These are phyloP conservation scores for Chrysocyon brachyurus DNA, from an alignment of 2,797 vertebrate species.

Conservation along the genomic window DNA sequence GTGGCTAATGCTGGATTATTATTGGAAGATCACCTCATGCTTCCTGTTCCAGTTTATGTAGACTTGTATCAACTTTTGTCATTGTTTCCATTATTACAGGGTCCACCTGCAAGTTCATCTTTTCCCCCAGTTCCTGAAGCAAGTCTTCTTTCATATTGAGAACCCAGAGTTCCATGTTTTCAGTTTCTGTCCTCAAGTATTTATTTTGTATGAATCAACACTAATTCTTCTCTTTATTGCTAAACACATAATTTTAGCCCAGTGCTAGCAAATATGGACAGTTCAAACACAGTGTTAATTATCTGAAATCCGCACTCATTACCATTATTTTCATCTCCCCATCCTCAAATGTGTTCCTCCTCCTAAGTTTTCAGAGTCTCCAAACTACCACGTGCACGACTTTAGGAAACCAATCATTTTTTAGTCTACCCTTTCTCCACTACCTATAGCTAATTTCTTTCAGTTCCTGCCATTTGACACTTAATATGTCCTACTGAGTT, in stretches of 20 bases:
- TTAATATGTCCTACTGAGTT: not conserved
- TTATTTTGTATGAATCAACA: not conserved
- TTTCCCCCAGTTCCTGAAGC: not conserved
- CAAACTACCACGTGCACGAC: not conserved
- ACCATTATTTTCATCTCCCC: not conserved
- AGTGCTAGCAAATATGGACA: not conserved
- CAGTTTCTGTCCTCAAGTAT: not conserved
- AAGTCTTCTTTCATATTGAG: not conserved
- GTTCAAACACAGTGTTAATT: not conserved
- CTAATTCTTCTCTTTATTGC: slow-evolving; percentile 37
- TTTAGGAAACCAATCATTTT: not conserved
- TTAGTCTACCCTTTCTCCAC: not conserved
- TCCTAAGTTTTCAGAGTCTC: not conserved
- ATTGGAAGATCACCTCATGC: not conserved
- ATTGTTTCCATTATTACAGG: not conserved
- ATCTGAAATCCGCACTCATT: slow-evolving; percentile 15
- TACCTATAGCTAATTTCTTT: not conserved
- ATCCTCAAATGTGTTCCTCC: not conserved
- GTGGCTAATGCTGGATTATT: not conserved
- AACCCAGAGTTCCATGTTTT: not conserved
- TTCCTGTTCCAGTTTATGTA: not conserved
- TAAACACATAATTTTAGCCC: slow-evolving; percentile 11
- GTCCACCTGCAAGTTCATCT: not conserved
- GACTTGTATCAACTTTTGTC: not conserved
- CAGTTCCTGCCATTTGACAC: not conserved